A percentile compares a stretch with the other conserved stretches of the same genome.
Conservation (phyloP, 2,797 vertebrate species). For the Ambastaia sidthimunki region DNA sequence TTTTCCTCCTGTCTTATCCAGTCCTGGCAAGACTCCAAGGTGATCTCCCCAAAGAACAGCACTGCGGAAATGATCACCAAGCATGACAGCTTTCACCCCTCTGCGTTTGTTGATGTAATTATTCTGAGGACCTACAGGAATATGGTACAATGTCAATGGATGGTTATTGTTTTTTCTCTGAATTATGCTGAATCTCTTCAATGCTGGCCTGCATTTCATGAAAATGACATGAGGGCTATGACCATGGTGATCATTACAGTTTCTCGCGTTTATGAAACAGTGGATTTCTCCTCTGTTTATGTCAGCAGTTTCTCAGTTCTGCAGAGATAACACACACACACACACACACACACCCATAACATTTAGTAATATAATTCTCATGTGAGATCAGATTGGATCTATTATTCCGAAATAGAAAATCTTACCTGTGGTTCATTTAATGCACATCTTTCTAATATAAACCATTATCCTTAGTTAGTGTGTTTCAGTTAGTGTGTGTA, state of each 20-base stretch:
- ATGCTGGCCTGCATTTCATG: not conserved
- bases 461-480: too few relatives aligned
- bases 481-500: too few relatives aligned
- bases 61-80: not conserved
- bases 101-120: not conserved
- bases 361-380: too few relatives aligned
- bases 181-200: not conserved
- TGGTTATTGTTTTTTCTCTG: too few relatives aligned
- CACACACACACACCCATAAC: too few relatives aligned
- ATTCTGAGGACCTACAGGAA: constrained; percentile 1
- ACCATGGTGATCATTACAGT: too few relatives aligned
- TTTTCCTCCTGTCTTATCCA: not conserved
- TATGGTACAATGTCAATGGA: too few relatives aligned
- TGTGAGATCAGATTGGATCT: too few relatives aligned
- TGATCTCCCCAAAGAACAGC: constrained; percentile 18
- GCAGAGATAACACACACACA: not conserved
- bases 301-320: constrained; percentile 1
- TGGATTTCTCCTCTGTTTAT: not conserved
- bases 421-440: too few relatives aligned
- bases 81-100: not conserved
- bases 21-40: constrained; percentile 4
- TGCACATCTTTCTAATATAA: too few relatives aligned
- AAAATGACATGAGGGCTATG: too few relatives aligned
- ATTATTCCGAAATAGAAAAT: too few relatives aligned
- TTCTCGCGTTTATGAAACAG: not conserved